Conservation (phyloP, 2,797 vertebrate species). For the Corythornis leucogaster region DNA sequence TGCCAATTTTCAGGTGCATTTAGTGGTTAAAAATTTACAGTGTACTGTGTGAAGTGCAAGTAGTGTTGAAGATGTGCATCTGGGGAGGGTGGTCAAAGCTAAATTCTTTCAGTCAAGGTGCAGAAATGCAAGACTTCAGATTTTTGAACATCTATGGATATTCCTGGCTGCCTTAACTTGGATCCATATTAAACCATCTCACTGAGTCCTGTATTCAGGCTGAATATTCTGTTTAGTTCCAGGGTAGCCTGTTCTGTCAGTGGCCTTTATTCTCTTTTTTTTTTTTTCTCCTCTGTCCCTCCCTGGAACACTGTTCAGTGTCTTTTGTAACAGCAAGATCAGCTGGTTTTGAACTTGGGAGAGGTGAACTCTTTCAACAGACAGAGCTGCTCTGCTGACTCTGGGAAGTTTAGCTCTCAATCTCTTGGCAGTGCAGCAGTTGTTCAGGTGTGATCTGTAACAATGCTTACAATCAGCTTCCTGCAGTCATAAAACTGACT, state of each 20-base stretch:
- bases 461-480: conserved; percentile 7
- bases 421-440: background rate
- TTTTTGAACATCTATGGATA: background rate
- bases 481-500: conserved; percentile 24
- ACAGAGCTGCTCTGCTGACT: conserved; percentile 31
- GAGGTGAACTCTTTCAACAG: conserved; percentile 14
- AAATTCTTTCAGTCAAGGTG: background rate
- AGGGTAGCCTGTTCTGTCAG: background rate
- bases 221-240: background rate
- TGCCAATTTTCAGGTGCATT: background rate
- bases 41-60: background rate
- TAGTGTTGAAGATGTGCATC: background rate
- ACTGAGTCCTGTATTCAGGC: background rate
- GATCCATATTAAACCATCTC: background rate
- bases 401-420: background rate
- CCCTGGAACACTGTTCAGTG: conserved; percentile 18
- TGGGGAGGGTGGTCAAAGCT: background rate
- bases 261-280: background rate
- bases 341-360: conserved; percentile 20
- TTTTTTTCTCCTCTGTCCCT: background rate
- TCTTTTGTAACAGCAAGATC: conserved; percentile 38
- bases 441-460: conserved; percentile 29
- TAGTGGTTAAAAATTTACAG: background rate
- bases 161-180: background rate
- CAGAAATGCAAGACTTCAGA: background rate